Evolutionary conservation across 1,140 invertebrate species (phyloP).

Genomic region (Venustaconcha ellipsiformis): DNA sequence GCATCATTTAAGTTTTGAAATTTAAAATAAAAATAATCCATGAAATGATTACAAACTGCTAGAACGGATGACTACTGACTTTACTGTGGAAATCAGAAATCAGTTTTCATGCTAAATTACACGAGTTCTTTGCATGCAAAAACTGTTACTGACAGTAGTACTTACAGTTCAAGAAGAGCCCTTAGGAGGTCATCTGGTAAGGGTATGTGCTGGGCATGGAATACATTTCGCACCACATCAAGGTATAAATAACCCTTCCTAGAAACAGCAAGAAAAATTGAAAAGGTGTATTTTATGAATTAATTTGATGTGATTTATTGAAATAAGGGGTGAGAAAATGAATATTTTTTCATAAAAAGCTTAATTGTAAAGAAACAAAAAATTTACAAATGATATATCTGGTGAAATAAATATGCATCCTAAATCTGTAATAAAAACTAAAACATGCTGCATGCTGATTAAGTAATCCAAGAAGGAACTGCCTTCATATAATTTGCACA

Average conservation of each 20-base stretch:
- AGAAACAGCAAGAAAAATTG: conserved; percentile 16
- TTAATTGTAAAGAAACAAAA: too few species aligned
- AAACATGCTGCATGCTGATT: not conserved
- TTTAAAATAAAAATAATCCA: not conserved
- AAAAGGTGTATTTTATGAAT: not conserved
- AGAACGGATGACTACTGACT: not conserved
- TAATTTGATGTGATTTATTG: too few species aligned
- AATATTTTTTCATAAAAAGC: too few species aligned
- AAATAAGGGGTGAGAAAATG: too few species aligned
- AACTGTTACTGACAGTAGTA: not conserved
- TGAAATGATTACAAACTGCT: not conserved
- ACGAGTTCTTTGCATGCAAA: not conserved
- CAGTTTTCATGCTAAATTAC: not conserved
- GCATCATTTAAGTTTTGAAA: not conserved
- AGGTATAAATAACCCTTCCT: conserved; percentile 53
- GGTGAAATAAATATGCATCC: too few species aligned
- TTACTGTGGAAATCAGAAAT: not conserved
- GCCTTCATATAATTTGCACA: not conserved
- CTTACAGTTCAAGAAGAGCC: conserved; percentile 53
- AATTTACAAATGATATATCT: too few species aligned
- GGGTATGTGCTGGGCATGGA: conserved; percentile 60
- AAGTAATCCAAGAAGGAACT: not conserved
- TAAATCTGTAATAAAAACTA: not conserved
- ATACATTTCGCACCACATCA: conserved; percentile 56
- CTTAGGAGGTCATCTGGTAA: conserved; percentile 62